These are phyloP conservation scores for Triplophysa siluroides DNA, from an alignment of 2,113 vertebrate species.

Conservation along the genomic window DNA sequence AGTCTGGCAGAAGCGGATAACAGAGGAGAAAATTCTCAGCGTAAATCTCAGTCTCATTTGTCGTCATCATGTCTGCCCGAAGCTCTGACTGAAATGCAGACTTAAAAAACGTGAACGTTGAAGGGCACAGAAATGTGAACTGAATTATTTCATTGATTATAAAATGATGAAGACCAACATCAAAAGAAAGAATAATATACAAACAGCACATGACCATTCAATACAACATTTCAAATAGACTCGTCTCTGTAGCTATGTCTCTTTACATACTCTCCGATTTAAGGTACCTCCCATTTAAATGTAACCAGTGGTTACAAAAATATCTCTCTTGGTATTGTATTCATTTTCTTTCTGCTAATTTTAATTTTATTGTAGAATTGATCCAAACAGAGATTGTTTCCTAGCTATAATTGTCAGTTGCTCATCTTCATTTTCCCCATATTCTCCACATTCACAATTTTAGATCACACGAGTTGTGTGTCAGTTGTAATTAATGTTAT, in stretches of 20 bases:
- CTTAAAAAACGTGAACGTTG: neutral
- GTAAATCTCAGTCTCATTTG: constrained; percentile 1
- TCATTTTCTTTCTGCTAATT: no score
- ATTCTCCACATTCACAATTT: no score
- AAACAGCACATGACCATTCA: neutral
- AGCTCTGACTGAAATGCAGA: neutral
- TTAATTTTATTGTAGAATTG: no score
- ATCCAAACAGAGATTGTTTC: no score
- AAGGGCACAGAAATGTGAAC: neutral
- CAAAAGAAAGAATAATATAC: neutral
- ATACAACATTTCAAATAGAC: neutral
- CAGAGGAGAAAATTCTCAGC: constrained; percentile 1
- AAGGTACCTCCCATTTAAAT: neutral
- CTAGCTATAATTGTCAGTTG: no score
- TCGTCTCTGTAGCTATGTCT: neutral
- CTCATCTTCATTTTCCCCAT: no score
- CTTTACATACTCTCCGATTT: neutral
- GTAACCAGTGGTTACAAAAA: neutral
- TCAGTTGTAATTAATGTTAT: no score
- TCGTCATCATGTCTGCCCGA: neutral
- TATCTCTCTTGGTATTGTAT: neutral
- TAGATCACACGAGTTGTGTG: no score
- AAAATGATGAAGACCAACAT: neutral
- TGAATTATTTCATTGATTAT: neutral
- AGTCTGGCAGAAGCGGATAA: constrained; percentile 23